These are phyloP conservation scores for Prosapia bicincta DNA, from an alignment of 2,888 invertebrate species.

Conservation along the genomic window DNA sequence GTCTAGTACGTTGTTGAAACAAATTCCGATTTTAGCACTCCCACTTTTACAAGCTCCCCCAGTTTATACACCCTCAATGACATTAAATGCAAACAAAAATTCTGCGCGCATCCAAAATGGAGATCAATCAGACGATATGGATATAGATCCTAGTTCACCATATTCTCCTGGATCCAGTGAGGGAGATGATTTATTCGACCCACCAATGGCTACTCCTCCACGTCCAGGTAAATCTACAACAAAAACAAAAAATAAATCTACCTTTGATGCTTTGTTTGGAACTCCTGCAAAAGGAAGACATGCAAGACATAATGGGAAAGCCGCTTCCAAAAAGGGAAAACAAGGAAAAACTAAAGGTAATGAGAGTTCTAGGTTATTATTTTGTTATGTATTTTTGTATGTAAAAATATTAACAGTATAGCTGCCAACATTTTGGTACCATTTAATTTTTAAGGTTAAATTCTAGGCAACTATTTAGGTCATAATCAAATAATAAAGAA, in stretches of 20 bases:
- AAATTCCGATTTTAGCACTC: slow-evolving; percentile 11
- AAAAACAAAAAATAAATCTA: slow-evolving; percentile 30
- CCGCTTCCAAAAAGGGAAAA: slow-evolving; percentile 7
- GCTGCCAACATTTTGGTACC: no score
- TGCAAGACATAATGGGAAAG: slow-evolving; percentile 11
- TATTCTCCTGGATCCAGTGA: slow-evolving; percentile 88
- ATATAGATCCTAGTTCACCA: slow-evolving; percentile 55
- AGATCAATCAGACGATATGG: slow-evolving; percentile 27
- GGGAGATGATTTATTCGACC: slow-evolving; percentile 83
- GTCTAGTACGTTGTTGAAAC: slow-evolving; percentile 13
- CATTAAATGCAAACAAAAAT: slow-evolving; percentile 43
- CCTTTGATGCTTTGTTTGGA: slow-evolving; percentile 64
- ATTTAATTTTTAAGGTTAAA: no score
- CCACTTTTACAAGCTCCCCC: slow-evolving; percentile 13
- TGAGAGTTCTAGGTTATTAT: no score
- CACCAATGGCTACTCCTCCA: slow-evolving; percentile 51
- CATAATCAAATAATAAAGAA: no score
- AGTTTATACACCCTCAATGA: slow-evolving; percentile 23
- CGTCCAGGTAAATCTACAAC: slow-evolving; percentile 25
- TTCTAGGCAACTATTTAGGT: no score
- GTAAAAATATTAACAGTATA: no score
- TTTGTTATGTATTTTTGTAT: no score
- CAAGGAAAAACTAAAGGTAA: slow-evolving; percentile 25
- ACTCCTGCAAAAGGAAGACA: slow-evolving; percentile 20
- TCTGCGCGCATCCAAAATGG: slow-evolving; percentile 26